phyloP scores from a whole-genome alignment of 2,888 invertebrate species.

The Nephrotoma appendiculata region DNA sequence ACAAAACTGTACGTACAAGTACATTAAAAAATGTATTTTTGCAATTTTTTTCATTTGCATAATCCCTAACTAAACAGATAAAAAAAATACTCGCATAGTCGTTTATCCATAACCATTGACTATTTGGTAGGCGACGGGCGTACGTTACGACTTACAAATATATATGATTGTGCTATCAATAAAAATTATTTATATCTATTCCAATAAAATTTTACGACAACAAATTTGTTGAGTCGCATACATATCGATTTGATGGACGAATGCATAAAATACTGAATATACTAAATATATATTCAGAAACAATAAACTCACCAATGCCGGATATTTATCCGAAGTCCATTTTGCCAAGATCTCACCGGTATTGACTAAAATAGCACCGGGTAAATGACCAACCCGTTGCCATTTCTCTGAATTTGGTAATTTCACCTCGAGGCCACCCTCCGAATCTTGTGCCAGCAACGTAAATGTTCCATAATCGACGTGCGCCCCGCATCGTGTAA shows the following conservation, averaged over 20 bases:
- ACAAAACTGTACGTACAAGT: background rate
- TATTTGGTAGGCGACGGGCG: background rate
- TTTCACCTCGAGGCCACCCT: slow-evolving; percentile 50
- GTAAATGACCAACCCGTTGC: slow-evolving; percentile 59
- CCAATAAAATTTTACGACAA: background rate
- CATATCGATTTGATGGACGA: background rate
- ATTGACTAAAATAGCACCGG: slow-evolving; percentile 61
- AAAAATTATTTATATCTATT: background rate
- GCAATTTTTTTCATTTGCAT: background rate
- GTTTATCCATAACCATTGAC: background rate
- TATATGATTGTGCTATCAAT: background rate
- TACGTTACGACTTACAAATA: background rate
- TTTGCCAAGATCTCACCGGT: slow-evolving; percentile 57
- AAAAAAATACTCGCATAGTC: background rate
- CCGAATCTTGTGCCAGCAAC: slow-evolving; percentile 55
- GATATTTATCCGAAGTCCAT: slow-evolving; percentile 56
- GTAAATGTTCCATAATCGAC: slow-evolving; percentile 65
- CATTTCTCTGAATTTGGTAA: slow-evolving; percentile 50
- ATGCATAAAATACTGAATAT: background rate
- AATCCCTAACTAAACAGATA: background rate
- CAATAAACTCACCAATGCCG: slow-evolving; percentile 41
- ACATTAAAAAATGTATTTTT: background rate
- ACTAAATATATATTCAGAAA: background rate
- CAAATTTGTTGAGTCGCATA: background rate
- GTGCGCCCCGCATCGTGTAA: slow-evolving; percentile 51